Conservation (phyloP, 2,888 invertebrate species). For the Cataglyphis altisquamis region DNA sequence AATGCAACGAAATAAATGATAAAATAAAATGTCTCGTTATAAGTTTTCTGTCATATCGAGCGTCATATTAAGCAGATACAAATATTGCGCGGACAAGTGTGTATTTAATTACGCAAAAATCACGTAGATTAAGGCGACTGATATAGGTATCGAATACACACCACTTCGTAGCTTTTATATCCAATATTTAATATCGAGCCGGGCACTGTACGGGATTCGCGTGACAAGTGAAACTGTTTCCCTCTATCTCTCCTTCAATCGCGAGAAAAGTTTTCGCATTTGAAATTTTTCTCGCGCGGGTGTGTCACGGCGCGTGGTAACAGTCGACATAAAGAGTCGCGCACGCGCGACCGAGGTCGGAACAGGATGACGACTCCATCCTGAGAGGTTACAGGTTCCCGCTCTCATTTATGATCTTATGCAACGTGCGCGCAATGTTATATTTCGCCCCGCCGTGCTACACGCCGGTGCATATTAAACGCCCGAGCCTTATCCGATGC, state of each 20-base stretch:
- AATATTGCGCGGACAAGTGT: constrained; percentile 23
- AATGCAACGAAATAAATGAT: constrained; percentile 39
- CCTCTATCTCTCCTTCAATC: background rate
- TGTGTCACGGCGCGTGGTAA: constrained; percentile 48
- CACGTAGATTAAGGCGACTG: constrained; percentile 21
- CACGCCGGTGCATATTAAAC: constrained; percentile 79
- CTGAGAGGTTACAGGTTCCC: constrained; percentile 77
- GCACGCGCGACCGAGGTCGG: constrained; percentile 63
- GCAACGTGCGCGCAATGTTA: constrained; percentile 82
- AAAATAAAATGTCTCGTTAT: constrained; percentile 38
- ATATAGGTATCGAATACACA: constrained; percentile 1
- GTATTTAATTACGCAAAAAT: constrained; percentile 45
- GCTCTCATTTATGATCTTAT: constrained; percentile 83
- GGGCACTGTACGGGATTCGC: background rate
- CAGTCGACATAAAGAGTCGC: constrained; percentile 43
- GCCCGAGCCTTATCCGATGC: constrained; percentile 74
- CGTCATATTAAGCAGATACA: constrained; percentile 24
- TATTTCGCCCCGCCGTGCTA: constrained; percentile 74
- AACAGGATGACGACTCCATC: constrained; percentile 80
- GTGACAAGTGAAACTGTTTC: background rate
- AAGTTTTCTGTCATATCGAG: constrained; percentile 28
- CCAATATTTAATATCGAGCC: constrained; percentile 23
- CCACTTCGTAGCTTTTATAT: background rate
- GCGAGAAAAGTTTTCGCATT: background rate
- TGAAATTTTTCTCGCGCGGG: constrained; percentile 38